These are phyloP conservation scores for Drosophila pegasa DNA, from an alignment of 2,888 invertebrate genomes.

Conservation along the genomic window DNA sequence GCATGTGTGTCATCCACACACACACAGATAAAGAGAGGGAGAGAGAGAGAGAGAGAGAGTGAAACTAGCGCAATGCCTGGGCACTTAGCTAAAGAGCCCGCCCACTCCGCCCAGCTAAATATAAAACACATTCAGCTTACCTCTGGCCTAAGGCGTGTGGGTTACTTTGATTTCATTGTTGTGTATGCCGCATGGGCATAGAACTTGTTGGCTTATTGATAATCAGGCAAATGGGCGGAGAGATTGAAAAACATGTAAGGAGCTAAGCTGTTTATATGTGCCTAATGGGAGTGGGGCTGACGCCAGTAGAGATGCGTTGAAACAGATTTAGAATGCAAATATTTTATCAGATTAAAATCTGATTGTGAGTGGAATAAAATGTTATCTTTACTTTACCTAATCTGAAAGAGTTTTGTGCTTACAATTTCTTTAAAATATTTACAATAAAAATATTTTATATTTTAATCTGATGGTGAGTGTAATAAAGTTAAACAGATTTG, in stretches of 20 bases:
- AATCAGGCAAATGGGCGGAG: not conserved
- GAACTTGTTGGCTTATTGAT: conserved; percentile 1
- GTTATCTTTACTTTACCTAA: too few relatives aligned
- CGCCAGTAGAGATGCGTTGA: too few relatives aligned
- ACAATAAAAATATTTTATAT: too few relatives aligned
- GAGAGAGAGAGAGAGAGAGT: not conserved
- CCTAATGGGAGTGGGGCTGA: too few relatives aligned
- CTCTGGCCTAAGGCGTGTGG: conserved; percentile 7
- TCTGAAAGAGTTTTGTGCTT: too few relatives aligned
- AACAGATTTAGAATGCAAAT: not conserved
- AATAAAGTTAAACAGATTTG: too few relatives aligned
- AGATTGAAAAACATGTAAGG: too few relatives aligned
- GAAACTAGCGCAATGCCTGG: conserved; percentile 54
- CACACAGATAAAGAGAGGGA: not conserved
- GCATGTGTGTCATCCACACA: conserved; percentile 28
- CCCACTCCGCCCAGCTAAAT: conserved; percentile 36
- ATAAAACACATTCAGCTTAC: conserved; percentile 40
- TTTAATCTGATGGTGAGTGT: too few relatives aligned
- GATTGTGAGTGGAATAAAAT: too few relatives aligned
- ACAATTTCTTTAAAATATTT: too few relatives aligned
- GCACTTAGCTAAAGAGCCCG: conserved; percentile 60
- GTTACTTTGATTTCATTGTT: conserved; percentile 17
- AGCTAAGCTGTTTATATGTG: not conserved
- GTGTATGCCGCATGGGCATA: conserved; percentile 5
- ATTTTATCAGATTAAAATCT: too few relatives aligned